phyloP scores from a whole-genome alignment of 2,888 invertebrate genomes.

The Orgyia antiqua region DNA sequence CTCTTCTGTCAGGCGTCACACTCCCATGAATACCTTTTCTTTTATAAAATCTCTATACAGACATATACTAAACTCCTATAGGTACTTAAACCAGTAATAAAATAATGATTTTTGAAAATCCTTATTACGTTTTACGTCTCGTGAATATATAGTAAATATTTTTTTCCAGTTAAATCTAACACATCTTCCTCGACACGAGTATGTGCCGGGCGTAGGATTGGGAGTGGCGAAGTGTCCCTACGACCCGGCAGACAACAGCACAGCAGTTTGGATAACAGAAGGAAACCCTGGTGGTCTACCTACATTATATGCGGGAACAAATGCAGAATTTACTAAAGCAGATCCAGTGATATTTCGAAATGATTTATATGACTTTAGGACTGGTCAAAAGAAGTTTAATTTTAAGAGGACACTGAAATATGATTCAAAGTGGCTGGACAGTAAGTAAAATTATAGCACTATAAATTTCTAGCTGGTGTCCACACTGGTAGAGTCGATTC shows the following conservation, averaged over 20 bases:
- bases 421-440: slow-evolving; percentile 85
- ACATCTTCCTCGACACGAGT: slow-evolving; percentile 77
- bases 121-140: too few species aligned
- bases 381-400: slow-evolving; percentile 78
- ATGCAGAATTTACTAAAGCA: slow-evolving; percentile 84
- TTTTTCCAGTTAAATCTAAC: slow-evolving; percentile 71
- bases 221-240: slow-evolving; percentile 85
- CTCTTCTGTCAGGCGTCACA: too few species aligned
- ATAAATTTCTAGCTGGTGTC: too few species aligned
- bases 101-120: too few species aligned
- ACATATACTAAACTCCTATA: too few species aligned
- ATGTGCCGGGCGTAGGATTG: slow-evolving; percentile 81
- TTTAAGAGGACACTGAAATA: slow-evolving; percentile 83
- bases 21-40: too few species aligned
- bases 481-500: too few species aligned
- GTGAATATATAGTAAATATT: too few species aligned
- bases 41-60: too few species aligned
- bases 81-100: too few species aligned
- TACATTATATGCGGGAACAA: slow-evolving; percentile 84
- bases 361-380: slow-evolving; percentile 79
- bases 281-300: slow-evolving; percentile 83
- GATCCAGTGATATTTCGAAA: slow-evolving; percentile 86
- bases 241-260: slow-evolving; percentile 85
- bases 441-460: slow-evolving; percentile 70
- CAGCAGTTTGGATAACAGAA: slow-evolving; percentile 83